These are phyloP conservation scores for Drosophila neocordata DNA, from an alignment of 1,140 invertebrate species.

Conservation along the genomic window DNA sequence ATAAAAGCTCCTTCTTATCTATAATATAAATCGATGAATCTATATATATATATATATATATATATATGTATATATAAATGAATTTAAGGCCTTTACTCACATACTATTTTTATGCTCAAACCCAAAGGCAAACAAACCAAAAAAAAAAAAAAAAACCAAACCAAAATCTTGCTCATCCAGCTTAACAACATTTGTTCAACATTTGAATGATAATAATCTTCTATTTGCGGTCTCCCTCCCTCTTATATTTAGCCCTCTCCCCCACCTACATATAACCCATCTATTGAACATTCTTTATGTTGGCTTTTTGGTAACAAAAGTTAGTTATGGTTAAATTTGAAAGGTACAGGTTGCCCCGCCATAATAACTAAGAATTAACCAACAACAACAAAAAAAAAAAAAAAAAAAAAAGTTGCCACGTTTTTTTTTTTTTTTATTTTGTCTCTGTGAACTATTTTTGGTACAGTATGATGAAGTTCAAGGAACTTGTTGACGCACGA, in stretches of 20 bases:
- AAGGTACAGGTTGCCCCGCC: constrained; percentile 12
- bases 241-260: neutral
- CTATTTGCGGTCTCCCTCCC: neutral
- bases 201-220: constrained; percentile 23
- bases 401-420: constrained; percentile 31
- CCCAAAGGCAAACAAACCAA: neutral
- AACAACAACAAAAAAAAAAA: no score
- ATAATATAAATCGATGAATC: constrained; percentile 12
- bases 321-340: constrained; percentile 14
- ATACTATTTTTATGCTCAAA: constrained; percentile 16
- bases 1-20: neutral
- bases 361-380: constrained; percentile 19
- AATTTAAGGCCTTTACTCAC: constrained; percentile 1
- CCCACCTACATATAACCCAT: no score
- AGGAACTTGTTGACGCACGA: constrained; percentile 60
- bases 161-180: constrained; percentile 11
- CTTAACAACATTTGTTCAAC: neutral
- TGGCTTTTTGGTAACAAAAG: neutral
- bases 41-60: neutral
- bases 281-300: neutral
- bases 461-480: constrained; percentile 61
- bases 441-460: constrained; percentile 8
- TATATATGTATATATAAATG: neutral
- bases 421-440: constrained; percentile 38
- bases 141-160: neutral